A percentile compares a stretch with the other conserved stretches of the same genome.
Evolutionary conservation across 37 sponge, comb jelly and placozoan species (phyloP).

Genomic region (Dysidea cf. avara): DNA sequence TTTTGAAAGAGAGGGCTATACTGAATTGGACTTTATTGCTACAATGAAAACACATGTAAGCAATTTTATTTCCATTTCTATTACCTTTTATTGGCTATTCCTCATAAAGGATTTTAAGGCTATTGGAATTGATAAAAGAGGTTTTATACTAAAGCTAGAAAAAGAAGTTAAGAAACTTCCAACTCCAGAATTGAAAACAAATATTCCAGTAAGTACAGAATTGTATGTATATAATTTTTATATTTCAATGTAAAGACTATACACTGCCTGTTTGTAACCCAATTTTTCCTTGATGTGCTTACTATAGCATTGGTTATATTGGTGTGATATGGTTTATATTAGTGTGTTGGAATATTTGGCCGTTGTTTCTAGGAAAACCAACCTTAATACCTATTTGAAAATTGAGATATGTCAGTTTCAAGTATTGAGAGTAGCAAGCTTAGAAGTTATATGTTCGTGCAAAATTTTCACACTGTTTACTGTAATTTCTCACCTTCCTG

Average conservation of each 20-base stretch:
- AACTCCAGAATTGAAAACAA: slow-evolving; percentile 32
- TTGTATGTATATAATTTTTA: neutral
- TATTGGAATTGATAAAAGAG: slow-evolving; percentile 66
- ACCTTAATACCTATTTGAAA: no score
- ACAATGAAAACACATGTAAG: slow-evolving; percentile 26
- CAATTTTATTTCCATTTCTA: neutral
- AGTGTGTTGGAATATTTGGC: no score
- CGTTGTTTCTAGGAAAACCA: no score
- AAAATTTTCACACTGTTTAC: no score
- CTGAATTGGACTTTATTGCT: slow-evolving; percentile 33
- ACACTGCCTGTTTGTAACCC: neutral
- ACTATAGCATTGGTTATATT: neutral
- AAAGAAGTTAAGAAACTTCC: slow-evolving; percentile 58
- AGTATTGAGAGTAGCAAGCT: no score
- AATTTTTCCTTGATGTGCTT: neutral
- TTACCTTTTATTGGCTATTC: neutral
- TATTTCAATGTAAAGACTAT: neutral
- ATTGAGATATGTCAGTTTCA: no score
- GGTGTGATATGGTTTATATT: neutral
- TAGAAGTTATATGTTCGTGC: no score
- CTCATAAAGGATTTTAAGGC: slow-evolving; percentile 50
- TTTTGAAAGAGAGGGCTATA: slow-evolving; percentile 57
- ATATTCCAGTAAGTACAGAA: slow-evolving; percentile 57
- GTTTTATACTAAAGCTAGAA: slow-evolving; percentile 47
- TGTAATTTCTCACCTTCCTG: no score